Percentiles rank a stretch among this genome's conserved stretches.
phyloP scores from a whole-genome alignment of 2,888 invertebrate species.

The Caenorhabditis afra region DNA sequence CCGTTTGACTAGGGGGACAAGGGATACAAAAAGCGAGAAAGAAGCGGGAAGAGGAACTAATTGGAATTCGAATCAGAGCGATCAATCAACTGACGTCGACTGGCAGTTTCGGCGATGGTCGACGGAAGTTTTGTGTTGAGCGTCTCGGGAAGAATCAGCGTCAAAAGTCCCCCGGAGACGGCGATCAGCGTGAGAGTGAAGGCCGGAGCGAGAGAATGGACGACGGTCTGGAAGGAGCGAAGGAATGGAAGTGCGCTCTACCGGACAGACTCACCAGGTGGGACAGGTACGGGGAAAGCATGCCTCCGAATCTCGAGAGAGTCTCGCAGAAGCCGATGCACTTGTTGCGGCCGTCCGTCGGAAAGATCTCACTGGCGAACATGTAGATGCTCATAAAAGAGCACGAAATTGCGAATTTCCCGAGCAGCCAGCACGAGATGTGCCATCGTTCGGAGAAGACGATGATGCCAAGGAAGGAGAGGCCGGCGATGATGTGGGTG shows the following conservation, averaged over 20 bases:
- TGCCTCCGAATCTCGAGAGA: conserved; percentile 65
- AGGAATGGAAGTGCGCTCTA: neutral
- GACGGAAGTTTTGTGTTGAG: conserved; percentile 64
- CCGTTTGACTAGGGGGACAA: conserved; percentile 2
- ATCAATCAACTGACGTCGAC: conserved; percentile 48
- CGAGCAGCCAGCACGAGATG: conserved; percentile 70
- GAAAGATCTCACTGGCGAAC: conserved; percentile 73
- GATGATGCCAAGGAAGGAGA: conserved; percentile 59
- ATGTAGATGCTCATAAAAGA: conserved; percentile 77
- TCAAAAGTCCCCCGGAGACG: conserved; percentile 63
- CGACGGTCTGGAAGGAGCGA: conserved; percentile 49
- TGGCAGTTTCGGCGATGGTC: conserved; percentile 58
- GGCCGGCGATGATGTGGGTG: conserved; percentile 64
- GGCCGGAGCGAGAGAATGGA: conserved; percentile 53
- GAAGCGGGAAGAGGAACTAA: conserved; percentile 7
- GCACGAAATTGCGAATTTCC: conserved; percentile 74
- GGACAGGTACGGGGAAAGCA: conserved; percentile 66
- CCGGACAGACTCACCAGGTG: conserved; percentile 55
- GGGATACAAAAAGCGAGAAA: conserved; percentile 5
- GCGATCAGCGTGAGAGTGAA: conserved; percentile 54
- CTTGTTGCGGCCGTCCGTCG: conserved; percentile 65
- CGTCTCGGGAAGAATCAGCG: conserved; percentile 68
- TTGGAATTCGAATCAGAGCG: conserved; percentile 37
- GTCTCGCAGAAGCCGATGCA: conserved; percentile 70
- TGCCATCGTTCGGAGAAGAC: conserved; percentile 31